phyloP scores from a whole-genome alignment of 2,888 invertebrate genomes.

The Charanyca ferruginea region DNA sequence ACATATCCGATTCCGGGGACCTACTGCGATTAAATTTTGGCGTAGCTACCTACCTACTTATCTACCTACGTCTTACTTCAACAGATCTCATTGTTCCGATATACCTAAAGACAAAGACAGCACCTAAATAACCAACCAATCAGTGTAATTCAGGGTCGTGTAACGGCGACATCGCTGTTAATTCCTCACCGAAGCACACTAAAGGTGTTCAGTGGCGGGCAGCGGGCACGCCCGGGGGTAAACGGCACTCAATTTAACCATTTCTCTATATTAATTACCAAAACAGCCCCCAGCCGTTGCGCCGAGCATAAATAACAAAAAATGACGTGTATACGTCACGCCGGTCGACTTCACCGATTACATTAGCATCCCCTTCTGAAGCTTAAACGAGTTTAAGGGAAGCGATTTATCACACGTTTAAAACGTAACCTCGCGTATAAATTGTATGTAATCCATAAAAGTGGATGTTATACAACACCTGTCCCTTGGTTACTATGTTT shows the following conservation, averaged over 20 bases:
- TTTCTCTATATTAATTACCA: slow-evolving; percentile 86
- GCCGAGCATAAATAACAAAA: slow-evolving; percentile 82
- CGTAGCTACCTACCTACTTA: no score
- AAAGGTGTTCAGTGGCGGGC: slow-evolving; percentile 78
- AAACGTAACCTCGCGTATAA: slow-evolving; percentile 72
- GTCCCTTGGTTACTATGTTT: slow-evolving; percentile 50
- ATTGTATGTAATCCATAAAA: slow-evolving; percentile 76
- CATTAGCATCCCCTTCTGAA: slow-evolving; percentile 75
- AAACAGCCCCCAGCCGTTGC: slow-evolving; percentile 75
- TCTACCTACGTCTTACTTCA: background rate
- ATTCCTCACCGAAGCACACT: slow-evolving; percentile 71
- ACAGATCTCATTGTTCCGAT: background rate
- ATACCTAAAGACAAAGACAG: background rate
- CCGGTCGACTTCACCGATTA: slow-evolving; percentile 88
- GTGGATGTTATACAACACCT: slow-evolving; percentile 74
- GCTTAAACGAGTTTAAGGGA: slow-evolving; percentile 79
- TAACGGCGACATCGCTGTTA: slow-evolving; percentile 74
- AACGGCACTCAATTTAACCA: slow-evolving; percentile 82
- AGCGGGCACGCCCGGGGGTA: slow-evolving; percentile 77
- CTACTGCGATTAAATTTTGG: no score
- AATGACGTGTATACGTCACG: slow-evolving; percentile 92
- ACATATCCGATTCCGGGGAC: no score
- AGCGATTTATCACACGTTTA: slow-evolving; percentile 82
- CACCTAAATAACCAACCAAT: slow-evolving; percentile 19
- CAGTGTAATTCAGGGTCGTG: slow-evolving; percentile 30